Base-by-base conservation (phyloP, 2,888 invertebrate species). In the Coelinius sp. region DNA sequence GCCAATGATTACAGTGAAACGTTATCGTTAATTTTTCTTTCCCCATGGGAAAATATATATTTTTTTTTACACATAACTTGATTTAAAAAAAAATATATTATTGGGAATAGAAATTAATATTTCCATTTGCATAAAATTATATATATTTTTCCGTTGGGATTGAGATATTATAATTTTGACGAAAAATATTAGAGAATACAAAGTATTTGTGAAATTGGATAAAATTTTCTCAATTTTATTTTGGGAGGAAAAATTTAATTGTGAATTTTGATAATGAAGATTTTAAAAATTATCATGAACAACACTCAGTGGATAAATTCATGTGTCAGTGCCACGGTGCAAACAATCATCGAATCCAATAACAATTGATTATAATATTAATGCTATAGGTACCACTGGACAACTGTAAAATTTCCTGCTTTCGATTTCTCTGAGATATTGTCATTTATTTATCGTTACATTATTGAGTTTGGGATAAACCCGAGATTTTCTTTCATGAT, bases 321-420 rank as follows among this genome's bases (percentile, higher is more conserved):
- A 82, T 84, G 86, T 85, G 81, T 86, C 83, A 85, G 85, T 86
- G 86, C 85, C 86, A 86, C 86, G 86, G 86, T 86, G 86, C 86
- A 87, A 86, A 86, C 86, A 86, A 85, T 85, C 81, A 86, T 86
- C 83, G 84, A 86, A 85, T 85, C 82, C 81, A 84, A 82, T 83
- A 85, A 86, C 83, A 82, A 82, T 84, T 80, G 80, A 83, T 84
- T 82, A 82, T 76, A 75, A 68, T 76, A 74, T 73, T 73, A 70
- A 63, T 73, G 41, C 46, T 68, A 67, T 73, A 67, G 46, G 49
- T 71, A 71, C 62, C 27, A 68, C 76, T 81, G 78, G 79, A 78
- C 79, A 79, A 78, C 72, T 76, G 75, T 68, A 81, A 81, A 80
- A 81, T 77, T 80, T 65, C 68, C 52, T 72, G 67, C 52, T 75